Evolutionary conservation across 1,140 invertebrate species (phyloP).

Genomic region (Danaus melanippus): DNA sequence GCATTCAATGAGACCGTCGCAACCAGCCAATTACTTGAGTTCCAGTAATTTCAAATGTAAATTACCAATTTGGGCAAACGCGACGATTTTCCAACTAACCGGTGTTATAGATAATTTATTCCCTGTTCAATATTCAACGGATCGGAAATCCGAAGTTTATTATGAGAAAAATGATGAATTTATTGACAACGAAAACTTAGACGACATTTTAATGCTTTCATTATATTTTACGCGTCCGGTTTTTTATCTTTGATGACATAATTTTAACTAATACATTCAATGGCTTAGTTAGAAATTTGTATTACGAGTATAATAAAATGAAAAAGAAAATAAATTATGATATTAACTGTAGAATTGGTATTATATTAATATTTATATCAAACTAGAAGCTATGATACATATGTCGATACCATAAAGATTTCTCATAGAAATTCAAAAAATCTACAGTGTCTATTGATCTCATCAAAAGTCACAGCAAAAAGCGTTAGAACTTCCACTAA

Average conservation of each 20-base stretch:
- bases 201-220: no score
- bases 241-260: neutral
- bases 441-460: no score
- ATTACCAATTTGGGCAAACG: slow-evolving; percentile 49
- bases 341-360: no score
- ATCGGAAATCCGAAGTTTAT: slow-evolving; percentile 28
- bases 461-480: no score
- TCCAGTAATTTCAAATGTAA: slow-evolving; percentile 52
- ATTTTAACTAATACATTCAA: no score
- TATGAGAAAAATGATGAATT: slow-evolving; percentile 21
- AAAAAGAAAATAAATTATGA: no score
- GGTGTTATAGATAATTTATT: slow-evolving; percentile 50
- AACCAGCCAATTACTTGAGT: slow-evolving; percentile 22
- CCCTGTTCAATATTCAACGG: slow-evolving; percentile 42
- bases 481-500: slow-evolving; percentile 26
- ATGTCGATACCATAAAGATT: no score
- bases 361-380: no score
- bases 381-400: no score
- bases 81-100: slow-evolving; percentile 48
- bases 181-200: neutral
- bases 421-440: no score
- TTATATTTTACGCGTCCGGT: neutral
- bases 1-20: slow-evolving; percentile 14
- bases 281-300: no score
- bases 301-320: no score